These are phyloP conservation scores for Rhinoptilus africanus DNA, from an alignment of 2,113 vertebrate species.

Conservation along the genomic window DNA sequence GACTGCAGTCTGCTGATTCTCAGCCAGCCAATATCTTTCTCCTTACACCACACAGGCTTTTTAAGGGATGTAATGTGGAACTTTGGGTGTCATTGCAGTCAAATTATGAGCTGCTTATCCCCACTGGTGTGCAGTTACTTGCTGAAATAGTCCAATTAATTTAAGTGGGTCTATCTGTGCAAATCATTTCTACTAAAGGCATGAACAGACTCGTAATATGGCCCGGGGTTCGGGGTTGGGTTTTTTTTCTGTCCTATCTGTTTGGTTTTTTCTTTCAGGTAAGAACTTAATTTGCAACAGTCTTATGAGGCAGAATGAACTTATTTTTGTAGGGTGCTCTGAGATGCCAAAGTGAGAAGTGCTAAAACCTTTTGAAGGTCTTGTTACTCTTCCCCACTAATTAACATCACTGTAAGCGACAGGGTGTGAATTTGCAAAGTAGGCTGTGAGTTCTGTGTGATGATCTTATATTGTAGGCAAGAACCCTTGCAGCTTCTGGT, in stretches of 20 bases:
- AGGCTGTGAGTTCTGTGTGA: not conserved
- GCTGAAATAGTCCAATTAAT: not conserved
- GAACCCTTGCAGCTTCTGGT: conserved; percentile 33
- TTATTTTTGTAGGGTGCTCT: not conserved
- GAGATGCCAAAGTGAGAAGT: not conserved
- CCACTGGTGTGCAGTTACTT: not conserved
- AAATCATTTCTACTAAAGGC: not conserved
- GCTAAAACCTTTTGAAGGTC: not conserved
- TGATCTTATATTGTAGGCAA: not conserved
- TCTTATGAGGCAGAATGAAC: not conserved
- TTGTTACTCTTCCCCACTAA: not conserved
- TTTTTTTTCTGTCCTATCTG: not conserved
- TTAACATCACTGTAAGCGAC: not conserved
- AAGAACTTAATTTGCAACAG: not conserved
- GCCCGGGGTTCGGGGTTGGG: not conserved
- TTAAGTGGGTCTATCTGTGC: not conserved
- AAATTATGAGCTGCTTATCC: not conserved
- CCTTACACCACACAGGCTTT: not conserved
- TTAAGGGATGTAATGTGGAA: not conserved
- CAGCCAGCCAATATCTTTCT: not conserved
- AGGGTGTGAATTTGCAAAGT: not conserved
- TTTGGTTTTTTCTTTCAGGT: not conserved
- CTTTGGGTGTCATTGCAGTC: not conserved
- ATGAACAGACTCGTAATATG: not conserved
- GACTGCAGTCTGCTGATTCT: not conserved